A percentile compares a stretch with the other conserved stretches of the same genome.
Evolutionary conservation across 2,113 vertebrate genomes (phyloP).

Genomic region (Pomatostomus ruficeps): DNA sequence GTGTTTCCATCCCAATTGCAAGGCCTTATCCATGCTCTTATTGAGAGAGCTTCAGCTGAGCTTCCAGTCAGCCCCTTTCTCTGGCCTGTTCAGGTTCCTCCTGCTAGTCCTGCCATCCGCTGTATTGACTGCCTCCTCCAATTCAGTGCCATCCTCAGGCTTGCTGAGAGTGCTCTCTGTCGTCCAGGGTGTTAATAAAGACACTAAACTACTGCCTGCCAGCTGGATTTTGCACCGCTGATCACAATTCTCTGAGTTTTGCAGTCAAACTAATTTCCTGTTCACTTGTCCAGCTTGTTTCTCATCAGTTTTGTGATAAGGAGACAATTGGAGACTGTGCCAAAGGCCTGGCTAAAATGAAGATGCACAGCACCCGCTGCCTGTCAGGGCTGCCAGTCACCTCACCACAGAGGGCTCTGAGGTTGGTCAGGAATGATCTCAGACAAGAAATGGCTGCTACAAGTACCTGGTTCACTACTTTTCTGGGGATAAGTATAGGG

Average conservation of each 20-base stretch:
- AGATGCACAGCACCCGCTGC: not conserved
- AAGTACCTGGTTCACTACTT: not conserved
- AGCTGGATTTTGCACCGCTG: not conserved
- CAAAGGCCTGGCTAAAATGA: not conserved
- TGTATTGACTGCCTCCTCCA: not conserved
- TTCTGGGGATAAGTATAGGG: not conserved
- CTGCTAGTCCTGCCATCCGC: not conserved
- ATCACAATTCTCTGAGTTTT: not conserved
- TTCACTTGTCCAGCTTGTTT: not conserved
- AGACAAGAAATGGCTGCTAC: not conserved
- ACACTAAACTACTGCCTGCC: not conserved
- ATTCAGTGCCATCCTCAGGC: not conserved
- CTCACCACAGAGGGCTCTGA: not conserved
- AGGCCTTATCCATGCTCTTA: not conserved
- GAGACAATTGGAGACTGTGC: not conserved
- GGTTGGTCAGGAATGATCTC: not conserved
- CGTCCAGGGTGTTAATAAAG: not conserved
- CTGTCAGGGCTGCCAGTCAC: not conserved
- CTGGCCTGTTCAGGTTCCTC: not conserved
- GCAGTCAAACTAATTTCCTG: not conserved
- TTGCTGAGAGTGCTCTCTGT: not conserved
- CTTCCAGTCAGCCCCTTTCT: not conserved
- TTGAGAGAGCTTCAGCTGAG: not conserved
- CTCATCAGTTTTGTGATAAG: not conserved
- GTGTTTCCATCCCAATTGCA: not conserved